Conservation (phyloP, 2,797 vertebrate genomes). For the Acropternis orthonyx region DNA sequence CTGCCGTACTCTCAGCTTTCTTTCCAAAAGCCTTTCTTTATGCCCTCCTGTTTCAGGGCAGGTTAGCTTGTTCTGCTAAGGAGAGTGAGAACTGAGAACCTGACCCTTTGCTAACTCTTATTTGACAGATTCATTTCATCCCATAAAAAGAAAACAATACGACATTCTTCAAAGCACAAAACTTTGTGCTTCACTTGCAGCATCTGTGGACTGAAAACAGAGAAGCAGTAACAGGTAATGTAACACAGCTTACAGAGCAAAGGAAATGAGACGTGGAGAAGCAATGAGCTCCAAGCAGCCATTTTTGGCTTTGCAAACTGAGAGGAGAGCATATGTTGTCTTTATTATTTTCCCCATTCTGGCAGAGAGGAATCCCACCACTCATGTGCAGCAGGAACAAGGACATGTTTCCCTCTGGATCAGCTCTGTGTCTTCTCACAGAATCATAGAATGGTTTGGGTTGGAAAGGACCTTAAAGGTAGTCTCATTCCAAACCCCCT, state of each 20-base stretch:
- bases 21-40: not conserved
- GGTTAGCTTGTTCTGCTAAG: not conserved
- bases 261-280: not conserved
- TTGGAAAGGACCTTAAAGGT: not conserved
- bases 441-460: not conserved
- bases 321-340: not conserved
- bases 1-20: not conserved
- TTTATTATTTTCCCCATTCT: not conserved
- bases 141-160: not conserved
- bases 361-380: not conserved
- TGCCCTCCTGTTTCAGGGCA: accelerated
- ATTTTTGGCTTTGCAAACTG: not conserved
- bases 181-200: not conserved
- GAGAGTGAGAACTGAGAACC: not conserved
- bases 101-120: not conserved
- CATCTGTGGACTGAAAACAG: not conserved
- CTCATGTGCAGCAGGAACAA: not conserved
- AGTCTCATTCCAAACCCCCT: not conserved
- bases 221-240: not conserved
- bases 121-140: not conserved
- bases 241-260: not conserved
- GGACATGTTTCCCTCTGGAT: not conserved
- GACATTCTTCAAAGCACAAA: not conserved
- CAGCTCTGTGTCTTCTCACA: accelerated
- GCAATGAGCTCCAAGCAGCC: not conserved